A percentile compares a stretch with the other conserved stretches of the same genome.
Evolutionary conservation across 2,797 vertebrate species (phyloP).

Genomic region (Sebastes taczanowskii): DNA sequence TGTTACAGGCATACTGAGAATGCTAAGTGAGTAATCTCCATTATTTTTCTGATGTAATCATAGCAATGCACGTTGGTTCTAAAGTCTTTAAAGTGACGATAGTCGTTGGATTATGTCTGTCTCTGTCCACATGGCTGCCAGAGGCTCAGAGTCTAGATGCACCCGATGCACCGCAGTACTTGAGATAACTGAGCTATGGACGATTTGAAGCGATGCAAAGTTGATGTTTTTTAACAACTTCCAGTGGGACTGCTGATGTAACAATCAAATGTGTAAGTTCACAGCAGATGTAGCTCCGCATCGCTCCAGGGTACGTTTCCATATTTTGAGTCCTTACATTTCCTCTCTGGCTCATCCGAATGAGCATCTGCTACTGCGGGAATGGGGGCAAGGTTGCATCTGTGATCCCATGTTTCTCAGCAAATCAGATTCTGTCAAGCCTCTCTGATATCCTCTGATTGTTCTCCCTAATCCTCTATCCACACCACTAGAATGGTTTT

Average conservation of each 20-base stretch:
- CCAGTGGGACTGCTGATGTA: constrained; percentile 14
- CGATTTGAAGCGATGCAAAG: constrained; percentile 39
- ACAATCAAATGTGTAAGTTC: constrained; percentile 19
- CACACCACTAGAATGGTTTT: constrained; percentile 32
- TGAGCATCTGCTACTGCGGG: constrained; percentile 57
- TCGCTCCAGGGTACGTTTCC: constrained; percentile 1
- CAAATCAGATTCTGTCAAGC: constrained; percentile 55
- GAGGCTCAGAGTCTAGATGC: constrained; percentile 1
- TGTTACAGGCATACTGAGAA: constrained; percentile 6
- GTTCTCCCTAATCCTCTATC: constrained; percentile 63
- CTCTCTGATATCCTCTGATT: constrained; percentile 58
- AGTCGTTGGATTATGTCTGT: constrained; percentile 2
- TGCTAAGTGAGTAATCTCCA: constrained; percentile 11
- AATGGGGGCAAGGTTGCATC: constrained; percentile 58
- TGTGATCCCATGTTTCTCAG: constrained; percentile 54
- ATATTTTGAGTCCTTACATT: constrained; percentile 11
- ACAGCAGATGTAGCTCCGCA: constrained; percentile 23
- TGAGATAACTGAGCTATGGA: neutral
- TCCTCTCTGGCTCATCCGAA: constrained; percentile 34
- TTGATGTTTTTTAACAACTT: constrained; percentile 30
- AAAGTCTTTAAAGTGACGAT: constrained; percentile 14
- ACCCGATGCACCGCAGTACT: constrained; percentile 1
- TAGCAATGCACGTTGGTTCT: neutral
- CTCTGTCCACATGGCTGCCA: neutral
- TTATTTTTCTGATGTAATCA: constrained; percentile 17